Conservation (phyloP, 2,888 invertebrate genomes). For the Dasysyrphus albostriatus region DNA sequence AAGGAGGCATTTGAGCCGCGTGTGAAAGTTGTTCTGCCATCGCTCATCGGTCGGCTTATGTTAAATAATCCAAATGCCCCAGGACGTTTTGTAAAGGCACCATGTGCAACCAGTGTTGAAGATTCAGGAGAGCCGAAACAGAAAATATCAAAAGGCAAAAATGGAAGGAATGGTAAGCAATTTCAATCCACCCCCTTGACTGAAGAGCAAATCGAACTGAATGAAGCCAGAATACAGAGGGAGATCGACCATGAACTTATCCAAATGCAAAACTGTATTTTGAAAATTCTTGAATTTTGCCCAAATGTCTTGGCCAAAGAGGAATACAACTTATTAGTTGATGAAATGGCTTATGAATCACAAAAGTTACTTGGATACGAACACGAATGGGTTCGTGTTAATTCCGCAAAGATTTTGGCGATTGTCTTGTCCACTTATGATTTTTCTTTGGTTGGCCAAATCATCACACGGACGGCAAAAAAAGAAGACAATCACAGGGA, state of each 20-base stretch:
- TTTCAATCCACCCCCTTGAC: slow-evolving; percentile 68
- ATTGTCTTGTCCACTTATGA: slow-evolving; percentile 88
- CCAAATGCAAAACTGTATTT: slow-evolving; percentile 89
- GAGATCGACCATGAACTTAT: slow-evolving; percentile 90
- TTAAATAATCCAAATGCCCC: slow-evolving; percentile 84
- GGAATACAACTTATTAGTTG: slow-evolving; percentile 80
- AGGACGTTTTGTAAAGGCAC: slow-evolving; percentile 87
- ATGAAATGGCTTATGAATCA: slow-evolving; percentile 87
- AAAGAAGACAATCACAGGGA: slow-evolving; percentile 81
- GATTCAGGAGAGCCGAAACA: slow-evolving; percentile 41
- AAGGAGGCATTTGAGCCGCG: slow-evolving; percentile 88
- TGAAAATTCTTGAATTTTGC: slow-evolving; percentile 88
- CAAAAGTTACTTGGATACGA: slow-evolving; percentile 91
- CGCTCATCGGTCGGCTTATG: slow-evolving; percentile 85
- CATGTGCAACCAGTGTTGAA: slow-evolving; percentile 80
- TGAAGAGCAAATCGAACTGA: slow-evolving; percentile 78
- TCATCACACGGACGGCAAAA: slow-evolving; percentile 81
- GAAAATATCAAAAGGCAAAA: slow-evolving; percentile 49
- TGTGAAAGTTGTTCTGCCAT: slow-evolving; percentile 86
- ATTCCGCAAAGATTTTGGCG: slow-evolving; percentile 90
- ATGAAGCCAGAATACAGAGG: slow-evolving; percentile 86
- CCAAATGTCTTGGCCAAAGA: slow-evolving; percentile 85
- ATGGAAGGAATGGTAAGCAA: slow-evolving; percentile 48
- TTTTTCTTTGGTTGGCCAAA: slow-evolving; percentile 85
- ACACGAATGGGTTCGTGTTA: slow-evolving; percentile 94